Base-by-base conservation (phyloP, 2,113 vertebrate genomes). In the Romanogobio albipinnatus region DNA sequence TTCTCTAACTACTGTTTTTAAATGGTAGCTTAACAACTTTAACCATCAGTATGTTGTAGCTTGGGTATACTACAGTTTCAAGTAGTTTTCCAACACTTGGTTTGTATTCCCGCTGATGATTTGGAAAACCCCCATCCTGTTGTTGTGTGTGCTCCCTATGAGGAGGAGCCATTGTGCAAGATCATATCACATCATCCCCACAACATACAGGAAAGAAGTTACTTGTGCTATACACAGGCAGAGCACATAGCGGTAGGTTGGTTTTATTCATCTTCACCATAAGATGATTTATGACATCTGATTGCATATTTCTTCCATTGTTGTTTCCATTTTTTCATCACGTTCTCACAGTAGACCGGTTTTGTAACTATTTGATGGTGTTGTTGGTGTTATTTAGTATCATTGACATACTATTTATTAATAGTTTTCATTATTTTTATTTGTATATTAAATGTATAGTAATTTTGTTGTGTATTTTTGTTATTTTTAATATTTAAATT, bases 131-230 rank as follows among this genome's bases (percentile, higher is more conserved):
- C 62, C 26, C 66, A 70, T 17, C 68, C 43, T 59, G 79, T 70
- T 74, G 26, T 45, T 17, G 71, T 29, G 79, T 24, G 29, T 49
- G 29, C 24, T 45, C 36, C 56, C 9, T 64, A 9, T 58, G 33
- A 80, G 82, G 66, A 7, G 68, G 68, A 56, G 81, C 47, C 17
- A 70, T 70, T 43, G 66, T 70, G 36, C 36, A 70, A 9, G 66
- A 43, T 33, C 15, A 56, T 29, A 49, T 76, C 49, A 56, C 11
- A 76, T 22, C 17, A 10, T 49, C 4, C 15, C 9, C 36, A 22
- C 19, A 70, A 76, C 49, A 56, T 33, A 56, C 17, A 22, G 33
- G 33, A 22, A 43, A 39, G 9, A 76, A 59, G 76, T 77, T 59
- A 43, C 13, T 62, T 45, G 4, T 17, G n/a, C 36, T 45, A 14